Percentiles rank a stretch among this genome's conserved stretches.
Evolutionary conservation across 2,113 vertebrate species (phyloP).

Genomic region (Malurus elegans): DNA sequence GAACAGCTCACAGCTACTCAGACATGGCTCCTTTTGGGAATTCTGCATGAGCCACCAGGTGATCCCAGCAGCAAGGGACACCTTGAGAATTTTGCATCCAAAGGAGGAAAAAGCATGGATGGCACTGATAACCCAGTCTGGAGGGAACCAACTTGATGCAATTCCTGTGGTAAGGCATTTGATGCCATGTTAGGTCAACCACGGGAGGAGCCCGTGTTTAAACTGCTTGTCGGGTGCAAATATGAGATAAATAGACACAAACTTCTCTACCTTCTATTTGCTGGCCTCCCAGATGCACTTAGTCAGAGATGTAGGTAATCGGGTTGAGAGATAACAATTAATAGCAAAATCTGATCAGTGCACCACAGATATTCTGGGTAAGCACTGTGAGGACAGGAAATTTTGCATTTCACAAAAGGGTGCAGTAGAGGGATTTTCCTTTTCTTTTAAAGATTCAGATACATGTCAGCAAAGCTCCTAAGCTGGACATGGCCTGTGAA

Average conservation of each 20-base stretch:
- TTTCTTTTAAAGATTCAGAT: not conserved
- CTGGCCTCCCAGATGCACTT: not conserved
- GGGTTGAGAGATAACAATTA: not conserved
- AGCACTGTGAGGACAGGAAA: not conserved
- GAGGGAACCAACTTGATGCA: not conserved
- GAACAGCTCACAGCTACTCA: not conserved
- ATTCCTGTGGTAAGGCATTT: not conserved
- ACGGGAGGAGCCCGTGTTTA: not conserved
- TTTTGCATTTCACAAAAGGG: not conserved
- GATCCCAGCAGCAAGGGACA: not conserved
- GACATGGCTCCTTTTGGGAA: not conserved
- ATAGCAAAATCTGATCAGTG: not conserved
- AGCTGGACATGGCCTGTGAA: not conserved
- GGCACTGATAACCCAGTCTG: not conserved
- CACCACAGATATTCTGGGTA: not conserved
- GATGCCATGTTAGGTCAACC: not conserved
- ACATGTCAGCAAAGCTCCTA: not conserved
- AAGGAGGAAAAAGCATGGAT: not conserved
- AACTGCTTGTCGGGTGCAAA: not conserved
- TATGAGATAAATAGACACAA: not conserved
- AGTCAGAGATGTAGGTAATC: not conserved
- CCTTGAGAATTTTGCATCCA: not conserved
- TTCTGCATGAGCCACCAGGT: not conserved
- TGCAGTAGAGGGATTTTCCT: not conserved
- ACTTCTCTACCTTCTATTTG: not conserved